Conservation (phyloP, 2,797 vertebrate species). For the Onychomys torridus region DNA sequence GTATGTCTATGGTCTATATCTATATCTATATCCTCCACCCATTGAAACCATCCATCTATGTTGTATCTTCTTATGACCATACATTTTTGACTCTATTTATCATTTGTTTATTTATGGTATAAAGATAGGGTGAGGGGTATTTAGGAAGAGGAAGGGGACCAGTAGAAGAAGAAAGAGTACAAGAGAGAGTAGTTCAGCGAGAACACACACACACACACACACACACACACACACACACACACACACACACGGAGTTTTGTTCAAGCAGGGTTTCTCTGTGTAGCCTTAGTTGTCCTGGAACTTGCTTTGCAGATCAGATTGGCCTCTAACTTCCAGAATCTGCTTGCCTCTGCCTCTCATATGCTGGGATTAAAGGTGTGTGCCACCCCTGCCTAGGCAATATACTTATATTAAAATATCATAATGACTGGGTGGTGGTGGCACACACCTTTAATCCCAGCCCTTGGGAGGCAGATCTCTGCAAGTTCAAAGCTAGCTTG, state of each 20-base stretch:
- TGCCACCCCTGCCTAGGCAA: neutral
- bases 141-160: neutral
- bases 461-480: neutral
- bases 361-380: neutral
- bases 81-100: neutral
- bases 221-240: neutral
- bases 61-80: neutral
- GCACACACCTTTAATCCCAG: too few relatives aligned
- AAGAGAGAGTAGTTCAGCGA: neutral
- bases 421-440: neutral
- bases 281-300: neutral
- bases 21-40: neutral
- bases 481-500: neutral
- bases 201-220: neutral
- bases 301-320: neutral
- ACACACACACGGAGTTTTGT: neutral
- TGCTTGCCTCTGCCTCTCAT: neutral
- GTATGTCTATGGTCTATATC: neutral
- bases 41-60: neutral
- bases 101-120: neutral
- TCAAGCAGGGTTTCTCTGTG: neutral
- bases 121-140: neutral
- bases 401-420: neutral
- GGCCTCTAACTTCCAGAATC: neutral
- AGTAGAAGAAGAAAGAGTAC: neutral